phyloP scores from a whole-genome alignment of 2,888 invertebrate genomes.

The Matsumyia berberina region DNA sequence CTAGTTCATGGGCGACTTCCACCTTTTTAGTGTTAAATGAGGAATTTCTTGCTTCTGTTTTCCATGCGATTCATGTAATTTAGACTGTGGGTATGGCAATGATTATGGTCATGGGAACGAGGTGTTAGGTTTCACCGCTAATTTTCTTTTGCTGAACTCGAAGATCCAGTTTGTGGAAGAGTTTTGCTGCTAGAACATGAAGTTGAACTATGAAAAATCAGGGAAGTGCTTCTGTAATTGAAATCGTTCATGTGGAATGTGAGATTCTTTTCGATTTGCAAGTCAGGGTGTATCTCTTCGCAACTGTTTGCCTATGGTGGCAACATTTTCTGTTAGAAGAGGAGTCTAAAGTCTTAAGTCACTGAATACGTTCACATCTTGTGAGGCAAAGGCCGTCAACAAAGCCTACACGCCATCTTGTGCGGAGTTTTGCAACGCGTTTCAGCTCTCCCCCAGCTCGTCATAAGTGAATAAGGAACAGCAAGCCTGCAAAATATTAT shows the following conservation, averaged over 20 bases:
- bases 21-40: slow-evolving; percentile 6
- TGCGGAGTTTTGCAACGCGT: no score
- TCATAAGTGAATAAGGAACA: no score
- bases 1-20: neutral
- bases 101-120: neutral
- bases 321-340: no score
- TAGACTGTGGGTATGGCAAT: neutral
- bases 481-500: no score
- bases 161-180: neutral
- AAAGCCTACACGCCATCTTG: no score
- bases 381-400: no score
- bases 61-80: neutral
- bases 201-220: slow-evolving; percentile 1
- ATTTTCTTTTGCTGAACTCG: slow-evolving; percentile 8
- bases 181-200: neutral
- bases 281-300: no score
- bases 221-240: neutral
- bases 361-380: no score
- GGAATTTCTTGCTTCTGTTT: slow-evolving; percentile 12
- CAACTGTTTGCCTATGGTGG: no score
- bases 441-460: no score
- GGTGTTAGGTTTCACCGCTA: neutral
- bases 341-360: no score
- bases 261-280: no score
- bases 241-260: neutral